Percentiles rank a stretch among this genome's conserved stretches.
Conservation (phyloP, 2,113 vertebrate genomes). For the Egretta garzetta region DNA sequence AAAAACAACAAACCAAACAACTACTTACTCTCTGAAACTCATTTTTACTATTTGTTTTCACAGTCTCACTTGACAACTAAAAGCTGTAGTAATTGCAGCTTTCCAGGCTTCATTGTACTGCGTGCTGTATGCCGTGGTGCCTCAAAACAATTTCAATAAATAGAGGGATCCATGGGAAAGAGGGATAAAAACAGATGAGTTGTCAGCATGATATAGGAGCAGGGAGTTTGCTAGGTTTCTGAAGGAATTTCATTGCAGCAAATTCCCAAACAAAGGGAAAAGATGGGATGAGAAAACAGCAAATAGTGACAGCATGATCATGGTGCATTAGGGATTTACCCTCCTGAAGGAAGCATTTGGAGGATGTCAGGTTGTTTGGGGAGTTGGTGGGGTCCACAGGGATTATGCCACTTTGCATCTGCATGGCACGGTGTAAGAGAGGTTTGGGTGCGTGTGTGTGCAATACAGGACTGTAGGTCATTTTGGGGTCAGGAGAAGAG, state of each 20-base stretch:
- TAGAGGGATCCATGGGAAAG: not conserved
- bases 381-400: rapidly evolving
- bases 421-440: rapidly evolving
- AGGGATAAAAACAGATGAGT: not conserved
- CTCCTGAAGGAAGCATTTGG: not conserved
- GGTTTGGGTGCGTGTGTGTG: not conserved
- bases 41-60: slow-evolving; percentile 30
- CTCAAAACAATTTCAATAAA: slow-evolving; percentile 1
- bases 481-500: not conserved
- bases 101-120: not conserved
- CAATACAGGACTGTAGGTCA: not conserved
- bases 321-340: not conserved
- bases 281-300: not conserved
- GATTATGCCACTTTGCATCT: not conserved
- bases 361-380: not conserved
- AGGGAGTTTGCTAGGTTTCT: not conserved
- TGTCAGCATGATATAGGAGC: not conserved
- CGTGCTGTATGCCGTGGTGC: not conserved
- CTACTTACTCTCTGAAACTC: not conserved
- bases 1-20: not conserved
- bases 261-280: not conserved
- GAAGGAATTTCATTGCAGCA: not conserved
- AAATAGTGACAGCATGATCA: not conserved
- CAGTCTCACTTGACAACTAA: slow-evolving; percentile 27
- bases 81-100: slow-evolving; percentile 1